Evolutionary conservation across 2,888 invertebrate genomes (phyloP), one percentile per base, ranked within the genome.

Genomic region (Trichopoda pennipes): DNA sequence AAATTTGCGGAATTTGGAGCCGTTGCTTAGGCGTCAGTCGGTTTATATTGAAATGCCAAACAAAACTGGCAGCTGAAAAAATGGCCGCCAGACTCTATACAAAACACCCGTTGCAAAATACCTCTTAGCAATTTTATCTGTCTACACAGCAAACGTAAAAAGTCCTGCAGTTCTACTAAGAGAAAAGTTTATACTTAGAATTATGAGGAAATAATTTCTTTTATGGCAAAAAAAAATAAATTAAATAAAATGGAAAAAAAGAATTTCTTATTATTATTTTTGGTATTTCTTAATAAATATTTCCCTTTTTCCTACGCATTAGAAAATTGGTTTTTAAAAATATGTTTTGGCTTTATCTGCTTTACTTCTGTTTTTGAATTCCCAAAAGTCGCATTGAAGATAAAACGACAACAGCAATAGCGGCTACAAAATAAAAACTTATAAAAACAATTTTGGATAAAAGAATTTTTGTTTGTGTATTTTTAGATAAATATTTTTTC

Each of bases 321-420:
- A 79, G 87, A 85, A 88, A 89, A 88, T 88, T 89, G 89, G 87
- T 88, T 89, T 88, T 88, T 86, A 85, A 88, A 89, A 83, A 76
- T 87, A 88, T 89, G 85, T 88, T 88, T 72, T 70, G 73, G 28
- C 32, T 58, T 77, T 55, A 73, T 69, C 63, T 86, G 86, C 38
- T 12, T 38, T 38, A 10, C 38, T 38, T 38, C 10, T 86, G 7
- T 35, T 19, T 56, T 47, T 55, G 7, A 87, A 88, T 87, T 88
- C 88, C 85, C 86, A 74, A 60, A 76, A 80, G 84, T 69, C 74
- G 53, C 77, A 78, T 81, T 80, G 64, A 63, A 66, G 14, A 28
- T 44, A 69, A 61, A 55, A 35, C 12, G 17, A 53, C 21, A 69
- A 56, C 49, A 66, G 42, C 58, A 51, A 32, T 17, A 12, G 6